These are phyloP conservation scores for Peromyscus californicus DNA, from an alignment of 2,113 vertebrate genomes.

Conservation along the genomic window DNA sequence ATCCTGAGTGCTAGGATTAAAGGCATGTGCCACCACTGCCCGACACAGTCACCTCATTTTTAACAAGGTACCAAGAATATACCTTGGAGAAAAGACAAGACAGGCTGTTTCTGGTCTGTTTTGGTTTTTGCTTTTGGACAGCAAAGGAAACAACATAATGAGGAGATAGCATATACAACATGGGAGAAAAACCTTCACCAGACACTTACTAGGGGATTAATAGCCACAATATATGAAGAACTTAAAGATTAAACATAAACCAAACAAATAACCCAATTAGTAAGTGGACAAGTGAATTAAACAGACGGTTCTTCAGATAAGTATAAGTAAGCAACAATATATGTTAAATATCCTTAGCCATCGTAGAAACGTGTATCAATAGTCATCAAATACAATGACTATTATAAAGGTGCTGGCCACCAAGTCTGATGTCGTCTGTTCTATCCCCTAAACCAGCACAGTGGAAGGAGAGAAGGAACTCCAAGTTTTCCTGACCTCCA, in stretches of 20 bases:
- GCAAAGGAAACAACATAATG: neutral
- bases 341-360: neutral
- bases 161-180: neutral
- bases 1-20: neutral
- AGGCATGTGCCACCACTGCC: too few species aligned
- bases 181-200: neutral
- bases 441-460: neutral
- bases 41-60: neutral
- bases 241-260: neutral
- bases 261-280: neutral
- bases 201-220: neutral
- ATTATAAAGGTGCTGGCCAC: neutral
- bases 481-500: neutral
- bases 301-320: neutral
- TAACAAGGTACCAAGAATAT: neutral
- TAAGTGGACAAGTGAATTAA: neutral
- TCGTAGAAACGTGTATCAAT: neutral
- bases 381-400: too few species aligned
- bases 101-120: neutral
- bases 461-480: neutral
- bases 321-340: neutral
- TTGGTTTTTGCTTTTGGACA: neutral
- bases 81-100: neutral
- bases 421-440: neutral
- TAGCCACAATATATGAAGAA: neutral